Evolutionary conservation across 2,113 vertebrate genomes (phyloP).

Genomic region (Actinemys pallida): DNA sequence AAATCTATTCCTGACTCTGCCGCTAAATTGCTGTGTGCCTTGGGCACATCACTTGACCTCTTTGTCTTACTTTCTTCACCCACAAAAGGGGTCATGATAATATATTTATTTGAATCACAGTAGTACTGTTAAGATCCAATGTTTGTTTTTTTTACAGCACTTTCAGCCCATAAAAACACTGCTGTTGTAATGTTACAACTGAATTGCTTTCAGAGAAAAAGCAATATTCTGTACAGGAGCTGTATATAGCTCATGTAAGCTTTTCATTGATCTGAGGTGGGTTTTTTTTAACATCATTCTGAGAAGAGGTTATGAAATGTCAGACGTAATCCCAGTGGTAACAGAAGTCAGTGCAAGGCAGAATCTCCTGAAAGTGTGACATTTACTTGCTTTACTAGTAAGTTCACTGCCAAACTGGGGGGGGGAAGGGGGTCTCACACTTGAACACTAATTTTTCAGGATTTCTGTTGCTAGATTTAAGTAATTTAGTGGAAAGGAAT

Average conservation of each 20-base stretch:
- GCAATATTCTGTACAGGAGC: neutral
- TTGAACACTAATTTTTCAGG: neutral
- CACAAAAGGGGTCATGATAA: neutral
- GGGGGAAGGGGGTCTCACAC: neutral
- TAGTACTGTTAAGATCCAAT: neutral
- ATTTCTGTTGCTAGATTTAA: neutral
- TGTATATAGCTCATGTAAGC: neutral
- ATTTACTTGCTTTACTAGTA: neutral
- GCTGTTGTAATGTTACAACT: neutral
- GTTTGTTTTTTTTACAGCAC: neutral
- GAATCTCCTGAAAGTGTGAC: neutral
- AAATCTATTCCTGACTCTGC: neutral
- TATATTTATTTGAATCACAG: neutral
- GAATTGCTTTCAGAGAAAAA: neutral
- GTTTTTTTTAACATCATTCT: neutral
- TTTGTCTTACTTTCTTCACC: neutral
- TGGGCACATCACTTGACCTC: neutral
- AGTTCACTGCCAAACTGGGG: neutral
- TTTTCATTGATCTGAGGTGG: neutral
- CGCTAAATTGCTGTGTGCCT: neutral
- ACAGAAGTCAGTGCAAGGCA: neutral
- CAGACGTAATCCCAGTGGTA: neutral
- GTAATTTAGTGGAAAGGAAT: neutral
- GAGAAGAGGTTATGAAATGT: neutral
- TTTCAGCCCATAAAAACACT: neutral